Percentiles rank a stretch among this genome's conserved stretches.
phyloP scores from a whole-genome alignment of 2,797 vertebrate species.

The Cottoperca gobio region DNA sequence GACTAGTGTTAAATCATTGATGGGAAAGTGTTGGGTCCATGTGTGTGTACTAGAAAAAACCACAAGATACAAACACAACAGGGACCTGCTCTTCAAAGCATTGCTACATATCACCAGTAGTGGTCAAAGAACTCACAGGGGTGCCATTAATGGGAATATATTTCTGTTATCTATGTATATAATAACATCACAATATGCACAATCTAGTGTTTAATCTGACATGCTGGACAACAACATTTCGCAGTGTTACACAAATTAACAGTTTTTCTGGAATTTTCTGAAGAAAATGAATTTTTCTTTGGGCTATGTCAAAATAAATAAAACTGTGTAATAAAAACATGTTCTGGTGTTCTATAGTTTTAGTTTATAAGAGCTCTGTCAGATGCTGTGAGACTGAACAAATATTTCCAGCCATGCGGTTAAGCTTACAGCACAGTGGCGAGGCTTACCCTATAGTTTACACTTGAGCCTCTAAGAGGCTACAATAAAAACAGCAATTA shows the following conservation, averaged over 20 bases:
- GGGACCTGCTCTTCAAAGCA: neutral
- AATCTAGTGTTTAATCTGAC: slow-evolving; percentile 4
- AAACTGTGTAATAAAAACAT: slow-evolving; percentile 21
- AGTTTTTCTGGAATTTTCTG: neutral
- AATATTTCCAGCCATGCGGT: slow-evolving; percentile 55
- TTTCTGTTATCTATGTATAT: neutral
- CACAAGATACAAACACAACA: neutral
- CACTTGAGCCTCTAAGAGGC: slow-evolving; percentile 73
- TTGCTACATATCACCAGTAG: neutral
- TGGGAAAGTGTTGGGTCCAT: neutral
- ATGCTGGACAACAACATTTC: neutral
- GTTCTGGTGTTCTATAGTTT: slow-evolving; percentile 10
- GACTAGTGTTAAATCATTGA: neutral
- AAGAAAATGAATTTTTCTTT: neutral
- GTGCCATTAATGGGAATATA: neutral
- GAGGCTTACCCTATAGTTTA: slow-evolving; percentile 69
- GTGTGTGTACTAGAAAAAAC: neutral
- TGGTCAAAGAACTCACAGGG: neutral
- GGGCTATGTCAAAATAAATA: neutral
- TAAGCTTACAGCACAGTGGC: slow-evolving; percentile 55
- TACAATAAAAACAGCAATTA: slow-evolving; percentile 79
- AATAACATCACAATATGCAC: neutral
- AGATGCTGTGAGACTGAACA: slow-evolving; percentile 39
- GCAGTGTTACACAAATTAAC: neutral
- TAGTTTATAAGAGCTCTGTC: slow-evolving; percentile 28